Evolutionary conservation across 2,888 invertebrate genomes (phyloP).

Genomic region (Ganaspis brasiliensis): DNA sequence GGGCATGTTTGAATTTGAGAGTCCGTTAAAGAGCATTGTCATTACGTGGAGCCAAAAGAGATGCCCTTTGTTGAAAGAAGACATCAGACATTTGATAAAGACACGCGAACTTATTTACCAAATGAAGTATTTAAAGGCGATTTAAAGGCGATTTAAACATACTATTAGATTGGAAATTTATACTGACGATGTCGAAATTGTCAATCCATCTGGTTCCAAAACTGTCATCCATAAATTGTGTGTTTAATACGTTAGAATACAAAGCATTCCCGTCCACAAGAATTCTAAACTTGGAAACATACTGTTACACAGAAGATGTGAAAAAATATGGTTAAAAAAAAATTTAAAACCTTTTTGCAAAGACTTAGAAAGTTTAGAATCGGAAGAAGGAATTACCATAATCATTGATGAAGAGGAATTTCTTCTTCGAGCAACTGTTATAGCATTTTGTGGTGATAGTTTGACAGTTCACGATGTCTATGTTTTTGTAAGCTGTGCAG

Average conservation of each 20-base stretch:
- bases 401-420: conserved; percentile 44
- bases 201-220: conserved; percentile 59
- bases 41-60: no score
- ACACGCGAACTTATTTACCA: conserved; percentile 46
- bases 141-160: conserved; percentile 42
- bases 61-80: conserved; percentile 34
- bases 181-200: conserved; percentile 59
- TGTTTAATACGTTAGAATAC: conserved; percentile 49
- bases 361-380: conserved; percentile 50
- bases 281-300: conserved; percentile 47
- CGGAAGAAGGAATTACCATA: conserved; percentile 51
- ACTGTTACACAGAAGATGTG: conserved; percentile 39
- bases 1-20: no score
- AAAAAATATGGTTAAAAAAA: conserved; percentile 49
- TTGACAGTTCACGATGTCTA: conserved; percentile 55
- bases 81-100: conserved; percentile 47
- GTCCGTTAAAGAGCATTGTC: no score
- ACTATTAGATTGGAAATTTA: conserved; percentile 53
- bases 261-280: conserved; percentile 48
- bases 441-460: conserved; percentile 53
- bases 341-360: conserved; percentile 48
- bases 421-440: conserved; percentile 48
- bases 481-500: conserved; percentile 50
- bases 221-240: conserved; percentile 58
- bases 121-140: conserved; percentile 39